Conservation (phyloP, 2,888 invertebrate species). For the Meteorus colon region DNA sequence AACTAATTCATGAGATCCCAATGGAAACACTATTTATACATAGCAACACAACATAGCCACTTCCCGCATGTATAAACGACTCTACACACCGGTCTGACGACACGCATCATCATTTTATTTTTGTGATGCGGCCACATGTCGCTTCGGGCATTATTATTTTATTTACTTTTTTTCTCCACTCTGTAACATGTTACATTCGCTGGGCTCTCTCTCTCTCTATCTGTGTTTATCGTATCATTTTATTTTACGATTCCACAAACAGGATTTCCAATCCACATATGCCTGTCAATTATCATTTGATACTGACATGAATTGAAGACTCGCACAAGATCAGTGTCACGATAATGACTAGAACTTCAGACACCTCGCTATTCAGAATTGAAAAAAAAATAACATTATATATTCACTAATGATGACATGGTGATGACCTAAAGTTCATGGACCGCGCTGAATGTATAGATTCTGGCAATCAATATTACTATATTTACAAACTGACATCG, state of each 20-base stretch:
- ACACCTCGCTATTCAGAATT: neutral
- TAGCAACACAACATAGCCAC: constrained; percentile 4
- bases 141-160: constrained; percentile 51
- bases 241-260: neutral
- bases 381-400: neutral
- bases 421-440: neutral
- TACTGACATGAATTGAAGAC: neutral
- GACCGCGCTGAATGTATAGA: neutral
- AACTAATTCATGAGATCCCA: neutral
- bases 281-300: constrained; percentile 8
- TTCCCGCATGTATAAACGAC: neutral
- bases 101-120: constrained; percentile 61
- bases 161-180: constrained; percentile 44
- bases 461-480: neutral
- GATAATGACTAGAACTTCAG: neutral
- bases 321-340: neutral
- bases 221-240: neutral
- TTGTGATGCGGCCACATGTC: constrained; percentile 46
- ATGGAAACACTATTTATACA: constrained; percentile 17
- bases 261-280: neutral
- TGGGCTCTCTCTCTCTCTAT: neutral
- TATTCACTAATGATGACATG: neutral
- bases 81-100: constrained; percentile 59
- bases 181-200: neutral
- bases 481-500: neutral